Conservation (phyloP, 2,113 vertebrate genomes). For the Xiphias gladius region DNA sequence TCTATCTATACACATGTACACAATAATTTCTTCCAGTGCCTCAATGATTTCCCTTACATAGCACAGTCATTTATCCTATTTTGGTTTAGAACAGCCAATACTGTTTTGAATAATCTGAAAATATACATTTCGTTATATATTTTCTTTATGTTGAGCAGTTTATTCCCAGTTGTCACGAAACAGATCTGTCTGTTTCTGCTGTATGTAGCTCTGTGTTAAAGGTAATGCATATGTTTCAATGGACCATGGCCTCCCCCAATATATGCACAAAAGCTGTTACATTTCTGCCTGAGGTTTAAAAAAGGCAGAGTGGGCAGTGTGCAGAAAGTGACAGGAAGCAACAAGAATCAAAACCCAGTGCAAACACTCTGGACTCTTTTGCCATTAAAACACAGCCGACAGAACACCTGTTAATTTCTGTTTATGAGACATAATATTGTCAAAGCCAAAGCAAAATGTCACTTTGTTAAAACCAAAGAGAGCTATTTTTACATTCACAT, state of each 20-base stretch:
- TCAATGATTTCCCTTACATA: neutral
- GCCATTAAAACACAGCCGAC: neutral
- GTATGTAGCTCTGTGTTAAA: too few species aligned
- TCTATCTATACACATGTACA: neutral
- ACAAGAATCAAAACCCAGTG: slow-evolving; percentile 2
- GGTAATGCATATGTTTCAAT: too few species aligned
- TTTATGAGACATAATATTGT: neutral
- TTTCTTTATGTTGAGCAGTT: too few species aligned
- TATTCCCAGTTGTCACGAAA: too few species aligned
- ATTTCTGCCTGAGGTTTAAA: slow-evolving; percentile 27
- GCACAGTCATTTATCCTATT: too few species aligned
- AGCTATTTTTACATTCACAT: neutral
- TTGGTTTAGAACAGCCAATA: neutral
- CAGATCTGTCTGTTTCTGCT: neutral
- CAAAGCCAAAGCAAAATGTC: slow-evolving; percentile 14
- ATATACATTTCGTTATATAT: too few species aligned
- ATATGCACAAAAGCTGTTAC: neutral
- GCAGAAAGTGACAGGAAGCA: neutral
- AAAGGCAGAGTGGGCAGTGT: neutral
- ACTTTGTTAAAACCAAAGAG: neutral
- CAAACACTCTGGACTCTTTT: neutral
- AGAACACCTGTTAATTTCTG: neutral
- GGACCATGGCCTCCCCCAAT: too few species aligned
- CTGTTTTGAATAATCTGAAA: neutral
- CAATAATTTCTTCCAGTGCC: neutral